These are phyloP conservation scores for Colossoma macropomum DNA, from an alignment of 2,113 vertebrate species.

Conservation along the genomic window DNA sequence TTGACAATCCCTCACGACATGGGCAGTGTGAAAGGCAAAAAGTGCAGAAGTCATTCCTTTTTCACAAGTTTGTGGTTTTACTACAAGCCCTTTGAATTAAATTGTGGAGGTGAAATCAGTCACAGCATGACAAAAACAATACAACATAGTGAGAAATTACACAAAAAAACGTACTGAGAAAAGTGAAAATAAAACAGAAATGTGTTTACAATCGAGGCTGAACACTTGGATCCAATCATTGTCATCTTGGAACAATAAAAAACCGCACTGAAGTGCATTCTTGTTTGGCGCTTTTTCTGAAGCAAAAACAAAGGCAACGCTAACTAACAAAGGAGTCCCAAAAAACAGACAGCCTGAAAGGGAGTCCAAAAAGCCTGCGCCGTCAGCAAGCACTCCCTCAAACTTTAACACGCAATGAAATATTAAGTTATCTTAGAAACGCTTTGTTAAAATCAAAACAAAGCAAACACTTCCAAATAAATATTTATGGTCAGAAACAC, in stretches of 20 bases:
- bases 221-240: conserved; percentile 8
- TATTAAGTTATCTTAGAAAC: conserved; percentile 47
- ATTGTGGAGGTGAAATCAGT: neutral
- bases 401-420: conserved; percentile 46
- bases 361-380: neutral
- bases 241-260: conserved; percentile 19
- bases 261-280: conserved; percentile 1
- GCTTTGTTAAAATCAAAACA: conserved; percentile 53
- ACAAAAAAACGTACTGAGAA: neutral
- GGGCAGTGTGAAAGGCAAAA: too few species aligned
- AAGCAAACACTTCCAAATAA: conserved; percentile 59
- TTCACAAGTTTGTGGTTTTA: neutral
- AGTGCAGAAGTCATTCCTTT: too few species aligned
- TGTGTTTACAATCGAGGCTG: neutral
- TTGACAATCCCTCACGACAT: too few species aligned
- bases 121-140: neutral
- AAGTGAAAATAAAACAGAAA: conserved; percentile 10
- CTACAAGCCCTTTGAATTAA: neutral
- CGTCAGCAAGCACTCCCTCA: conserved; percentile 9
- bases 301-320: neutral
- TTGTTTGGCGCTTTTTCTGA: neutral
- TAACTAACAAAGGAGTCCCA: conserved; percentile 3
- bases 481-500: conserved; percentile 61
- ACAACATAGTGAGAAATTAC: neutral
- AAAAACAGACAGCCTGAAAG: conserved; percentile 26